These are phyloP conservation scores for Bombus superbus DNA, from an alignment of 1,140 invertebrate genomes.

Conservation along the genomic window DNA sequence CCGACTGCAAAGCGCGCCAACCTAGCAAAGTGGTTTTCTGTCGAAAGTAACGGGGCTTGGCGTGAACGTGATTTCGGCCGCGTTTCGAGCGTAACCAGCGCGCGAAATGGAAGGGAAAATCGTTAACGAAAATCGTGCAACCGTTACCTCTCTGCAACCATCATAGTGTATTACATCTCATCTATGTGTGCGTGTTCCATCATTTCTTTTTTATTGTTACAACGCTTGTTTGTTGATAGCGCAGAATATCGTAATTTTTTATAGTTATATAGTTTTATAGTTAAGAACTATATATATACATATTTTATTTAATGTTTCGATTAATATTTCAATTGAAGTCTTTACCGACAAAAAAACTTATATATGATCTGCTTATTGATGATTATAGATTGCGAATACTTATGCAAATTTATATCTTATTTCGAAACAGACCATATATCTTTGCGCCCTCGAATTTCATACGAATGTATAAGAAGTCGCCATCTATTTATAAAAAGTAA, in stretches of 20 bases:
- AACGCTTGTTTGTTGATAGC: background rate
- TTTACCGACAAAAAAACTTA: too few species aligned
- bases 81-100: slow-evolving; percentile 3
- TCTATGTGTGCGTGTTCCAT: background rate
- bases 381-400: too few species aligned
- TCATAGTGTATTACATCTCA: background rate
- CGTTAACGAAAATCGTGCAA: slow-evolving; percentile 16
- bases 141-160: background rate
- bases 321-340: background rate
- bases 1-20: slow-evolving; percentile 36
- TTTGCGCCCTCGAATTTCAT: too few species aligned
- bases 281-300: background rate
- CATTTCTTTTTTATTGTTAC: background rate
- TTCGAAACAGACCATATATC: too few species aligned
- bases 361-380: too few species aligned
- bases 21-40: slow-evolving; percentile 46
- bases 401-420: too few species aligned
- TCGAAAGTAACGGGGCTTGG: slow-evolving; percentile 43
- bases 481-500: too few species aligned
- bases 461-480: too few species aligned
- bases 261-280: background rate
- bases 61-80: slow-evolving; percentile 44
- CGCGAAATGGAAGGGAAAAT: slow-evolving; percentile 9
- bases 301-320: background rate
- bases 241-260: background rate